A percentile compares a stretch with the other conserved stretches of the same genome.
These are phyloP conservation scores for Solea solea DNA, from an alignment of 2,113 vertebrate genomes.

Conservation along the genomic window DNA sequence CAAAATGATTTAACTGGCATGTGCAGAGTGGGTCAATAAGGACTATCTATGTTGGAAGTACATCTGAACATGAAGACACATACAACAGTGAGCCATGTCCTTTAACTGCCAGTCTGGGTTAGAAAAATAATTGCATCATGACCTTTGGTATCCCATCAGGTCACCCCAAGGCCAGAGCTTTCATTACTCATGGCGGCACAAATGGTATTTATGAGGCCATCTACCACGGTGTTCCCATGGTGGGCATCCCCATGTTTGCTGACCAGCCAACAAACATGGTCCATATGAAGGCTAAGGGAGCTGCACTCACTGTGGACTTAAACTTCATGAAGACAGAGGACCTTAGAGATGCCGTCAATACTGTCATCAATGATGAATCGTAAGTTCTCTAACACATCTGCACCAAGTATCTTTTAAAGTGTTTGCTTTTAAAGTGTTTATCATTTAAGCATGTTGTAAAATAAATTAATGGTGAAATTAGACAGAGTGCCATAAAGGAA, in stretches of 20 bases:
- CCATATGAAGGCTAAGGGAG: conserved; percentile 87
- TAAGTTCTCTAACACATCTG: conserved; percentile 71
- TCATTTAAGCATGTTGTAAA: too few species aligned
- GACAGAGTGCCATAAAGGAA: too few species aligned
- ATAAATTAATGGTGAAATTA: too few species aligned
- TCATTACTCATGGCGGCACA: conserved; percentile 92
- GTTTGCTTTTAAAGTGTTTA: too few species aligned
- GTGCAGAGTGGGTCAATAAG: too few species aligned
- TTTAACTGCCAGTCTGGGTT: neutral
- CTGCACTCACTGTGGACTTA: conserved; percentile 79
- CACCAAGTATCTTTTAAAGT: too few species aligned
- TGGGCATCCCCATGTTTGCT: conserved; percentile 89
- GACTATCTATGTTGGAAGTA: too few species aligned
- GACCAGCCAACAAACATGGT: conserved; percentile 90
- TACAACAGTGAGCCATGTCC: neutral
- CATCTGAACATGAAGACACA: neutral
- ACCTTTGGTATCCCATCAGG: conserved; percentile 71
- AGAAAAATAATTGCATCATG: neutral
- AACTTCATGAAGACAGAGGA: conserved; percentile 80
- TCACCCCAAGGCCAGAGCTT: conserved; percentile 88
- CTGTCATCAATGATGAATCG: conserved; percentile 84
- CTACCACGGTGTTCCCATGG: conserved; percentile 89
- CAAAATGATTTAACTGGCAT: too few species aligned
- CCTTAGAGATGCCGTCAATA: conserved; percentile 81
- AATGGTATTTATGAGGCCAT: conserved; percentile 96